Conservation (phyloP, 2,888 invertebrate genomes). For the Drosophila maculinotata region DNA sequence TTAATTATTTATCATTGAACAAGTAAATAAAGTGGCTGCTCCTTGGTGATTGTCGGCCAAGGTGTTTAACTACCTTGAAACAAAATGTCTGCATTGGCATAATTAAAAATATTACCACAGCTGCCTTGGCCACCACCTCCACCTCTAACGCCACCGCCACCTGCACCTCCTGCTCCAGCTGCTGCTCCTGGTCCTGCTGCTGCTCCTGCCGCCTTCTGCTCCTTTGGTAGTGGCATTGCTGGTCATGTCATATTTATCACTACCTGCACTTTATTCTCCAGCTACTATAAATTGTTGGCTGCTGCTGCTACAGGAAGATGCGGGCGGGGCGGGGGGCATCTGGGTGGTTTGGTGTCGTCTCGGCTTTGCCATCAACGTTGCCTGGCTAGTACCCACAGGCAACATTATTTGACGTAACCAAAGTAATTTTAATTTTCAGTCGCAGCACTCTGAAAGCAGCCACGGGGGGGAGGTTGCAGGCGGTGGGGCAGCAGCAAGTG, state of each 20-base stretch:
- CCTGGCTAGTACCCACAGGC: slow-evolving; percentile 64
- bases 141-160: too few relatives aligned
- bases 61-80: slow-evolving; percentile 32
- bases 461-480: slow-evolving; percentile 6
- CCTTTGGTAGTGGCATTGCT: slow-evolving; percentile 42
- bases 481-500: slow-evolving; percentile 55
- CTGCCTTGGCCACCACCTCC: slow-evolving; percentile 18
- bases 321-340: background rate
- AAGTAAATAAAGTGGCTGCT: slow-evolving; percentile 9
- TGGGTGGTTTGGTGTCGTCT: slow-evolving; percentile 11
- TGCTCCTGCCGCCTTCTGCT: slow-evolving; percentile 3
- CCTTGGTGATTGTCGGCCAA: slow-evolving; percentile 9
- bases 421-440: slow-evolving; percentile 77
- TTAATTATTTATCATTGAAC: slow-evolving; percentile 1
- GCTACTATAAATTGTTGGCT: slow-evolving; percentile 74
- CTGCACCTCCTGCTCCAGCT: background rate
- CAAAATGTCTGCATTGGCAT: slow-evolving; percentile 48
- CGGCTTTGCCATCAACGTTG: slow-evolving; percentile 47
- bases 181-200: background rate
- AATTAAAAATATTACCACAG: slow-evolving; percentile 56
- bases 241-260: slow-evolving; percentile 77
- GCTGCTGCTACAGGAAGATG: slow-evolving; percentile 40
- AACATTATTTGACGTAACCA: slow-evolving; percentile 78
- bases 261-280: slow-evolving; percentile 64
- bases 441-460: slow-evolving; percentile 54